phyloP scores from a whole-genome alignment of 2,888 invertebrate species.

The Piscicola geometra region DNA sequence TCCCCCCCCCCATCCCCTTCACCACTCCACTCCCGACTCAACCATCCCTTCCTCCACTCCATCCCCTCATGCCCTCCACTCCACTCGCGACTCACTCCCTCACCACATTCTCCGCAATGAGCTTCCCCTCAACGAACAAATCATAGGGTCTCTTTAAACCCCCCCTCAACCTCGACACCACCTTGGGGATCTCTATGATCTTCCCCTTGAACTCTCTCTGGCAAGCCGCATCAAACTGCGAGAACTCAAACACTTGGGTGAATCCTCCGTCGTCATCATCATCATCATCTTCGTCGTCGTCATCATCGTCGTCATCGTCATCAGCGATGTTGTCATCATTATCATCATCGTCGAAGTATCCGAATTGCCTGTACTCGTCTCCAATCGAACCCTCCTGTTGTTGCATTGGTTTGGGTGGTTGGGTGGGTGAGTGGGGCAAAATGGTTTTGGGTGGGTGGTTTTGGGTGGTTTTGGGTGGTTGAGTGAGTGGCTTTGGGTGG shows the following conservation, averaged over 20 bases:
- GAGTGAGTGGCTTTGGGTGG: too few species aligned
- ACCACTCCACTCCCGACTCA: too few species aligned
- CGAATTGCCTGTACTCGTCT: constrained; percentile 10
- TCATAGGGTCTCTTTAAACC: neutral
- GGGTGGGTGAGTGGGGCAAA: too few species aligned
- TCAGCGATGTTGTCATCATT: neutral
- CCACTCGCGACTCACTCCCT: too few species aligned
- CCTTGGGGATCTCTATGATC: constrained; percentile 14
- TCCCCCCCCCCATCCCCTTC: too few species aligned
- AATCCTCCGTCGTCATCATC: neutral
- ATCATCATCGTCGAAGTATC: constrained; percentile 1
- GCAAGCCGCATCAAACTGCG: neutral
- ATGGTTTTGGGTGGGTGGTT: too few species aligned
- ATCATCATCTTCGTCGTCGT: constrained; percentile 13
- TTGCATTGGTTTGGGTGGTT: too few species aligned
- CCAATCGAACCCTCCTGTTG: neutral
- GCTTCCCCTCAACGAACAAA: constrained; percentile 11
- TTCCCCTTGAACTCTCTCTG: constrained; percentile 15
- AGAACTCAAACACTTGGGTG: constrained; percentile 2
- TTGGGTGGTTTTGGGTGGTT: too few species aligned
- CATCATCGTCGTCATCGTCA: constrained; percentile 19
- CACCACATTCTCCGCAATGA: constrained; percentile 13
- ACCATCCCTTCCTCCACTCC: too few species aligned
- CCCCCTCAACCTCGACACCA: constrained; percentile 6
- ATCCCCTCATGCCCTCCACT: too few species aligned